phyloP scores from a whole-genome alignment of 2,797 vertebrate species.

The Parambassis ranga region DNA sequence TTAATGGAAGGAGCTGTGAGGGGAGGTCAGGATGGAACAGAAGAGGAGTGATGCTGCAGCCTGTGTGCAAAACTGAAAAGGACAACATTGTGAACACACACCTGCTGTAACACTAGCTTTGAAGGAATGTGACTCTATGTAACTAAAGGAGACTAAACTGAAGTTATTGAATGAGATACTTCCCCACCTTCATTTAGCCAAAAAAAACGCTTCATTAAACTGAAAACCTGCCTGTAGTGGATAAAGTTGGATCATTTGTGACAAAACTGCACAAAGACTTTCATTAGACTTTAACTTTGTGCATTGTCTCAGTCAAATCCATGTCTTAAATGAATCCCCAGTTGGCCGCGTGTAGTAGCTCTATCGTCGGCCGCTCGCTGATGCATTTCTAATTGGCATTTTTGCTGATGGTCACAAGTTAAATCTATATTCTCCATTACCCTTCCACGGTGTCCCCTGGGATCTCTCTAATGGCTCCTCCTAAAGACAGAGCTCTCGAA shows the following conservation, averaged over 20 bases:
- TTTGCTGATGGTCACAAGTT: slow-evolving; percentile 79
- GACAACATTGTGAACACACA: slow-evolving; percentile 41
- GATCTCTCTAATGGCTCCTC: slow-evolving; percentile 68
- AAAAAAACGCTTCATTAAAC: slow-evolving; percentile 3
- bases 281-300: slow-evolving; percentile 46
- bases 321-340: slow-evolving; percentile 55
- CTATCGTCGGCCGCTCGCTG: slow-evolving; percentile 54
- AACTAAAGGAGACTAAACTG: background rate
- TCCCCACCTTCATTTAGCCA: background rate
- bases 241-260: background rate
- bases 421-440: slow-evolving; percentile 79
- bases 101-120: slow-evolving; percentile 2
- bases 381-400: slow-evolving; percentile 79
- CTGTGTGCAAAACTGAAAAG: slow-evolving; percentile 24
- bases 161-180: background rate
- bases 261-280: slow-evolving; percentile 19
- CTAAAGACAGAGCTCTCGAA: slow-evolving; percentile 63
- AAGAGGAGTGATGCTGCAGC: slow-evolving; percentile 54
- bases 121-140: background rate
- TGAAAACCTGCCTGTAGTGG: background rate
- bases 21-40: slow-evolving; percentile 63
- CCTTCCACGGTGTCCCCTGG: slow-evolving; percentile 52
- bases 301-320: slow-evolving; percentile 38
- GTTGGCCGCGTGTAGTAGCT: slow-evolving; percentile 45
- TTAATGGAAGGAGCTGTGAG: slow-evolving; percentile 69